These are phyloP conservation scores for Tyrannus savana DNA, from an alignment of 2,113 vertebrate species.

Conservation along the genomic window DNA sequence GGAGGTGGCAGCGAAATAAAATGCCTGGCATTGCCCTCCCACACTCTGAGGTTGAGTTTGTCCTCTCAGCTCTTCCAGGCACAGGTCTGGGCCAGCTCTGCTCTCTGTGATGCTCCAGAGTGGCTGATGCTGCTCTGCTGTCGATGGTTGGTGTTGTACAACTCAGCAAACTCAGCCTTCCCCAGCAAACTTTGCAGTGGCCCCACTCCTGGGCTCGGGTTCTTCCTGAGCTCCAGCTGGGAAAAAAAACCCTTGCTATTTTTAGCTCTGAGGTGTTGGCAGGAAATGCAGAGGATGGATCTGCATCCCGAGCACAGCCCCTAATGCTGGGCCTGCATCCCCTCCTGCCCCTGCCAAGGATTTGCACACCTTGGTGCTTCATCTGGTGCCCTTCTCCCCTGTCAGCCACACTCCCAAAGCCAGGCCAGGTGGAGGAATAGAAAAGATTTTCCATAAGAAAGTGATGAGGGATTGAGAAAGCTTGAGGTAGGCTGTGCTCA, in stretches of 20 bases:
- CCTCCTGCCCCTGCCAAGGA: not conserved
- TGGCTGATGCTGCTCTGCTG: not conserved
- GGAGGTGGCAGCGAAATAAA: not conserved
- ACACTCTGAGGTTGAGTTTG: not conserved
- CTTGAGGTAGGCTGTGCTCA: not conserved
- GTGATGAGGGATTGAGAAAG: not conserved
- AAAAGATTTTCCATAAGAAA: not conserved
- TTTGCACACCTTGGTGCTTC: not conserved
- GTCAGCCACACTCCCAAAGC: not conserved
- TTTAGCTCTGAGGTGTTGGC: constrained; percentile 21
- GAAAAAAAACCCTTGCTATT: not conserved
- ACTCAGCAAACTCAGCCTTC: not conserved
- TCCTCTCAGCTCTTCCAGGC: not conserved
- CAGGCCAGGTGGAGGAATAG: not conserved
- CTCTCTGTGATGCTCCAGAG: not conserved
- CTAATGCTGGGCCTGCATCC: accelerated
- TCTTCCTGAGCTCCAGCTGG: not conserved
- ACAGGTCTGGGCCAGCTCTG: not conserved
- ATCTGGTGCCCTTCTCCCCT: not conserved
- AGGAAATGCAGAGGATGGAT: not conserved
- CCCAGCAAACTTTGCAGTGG: not conserved
- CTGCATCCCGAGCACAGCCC: not conserved
- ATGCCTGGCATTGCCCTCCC: not conserved
- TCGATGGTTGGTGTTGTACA: not conserved
- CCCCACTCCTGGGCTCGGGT: not conserved